Conservation (phyloP, 1,140 invertebrate species). For the Drosophila ohnishii region DNA sequence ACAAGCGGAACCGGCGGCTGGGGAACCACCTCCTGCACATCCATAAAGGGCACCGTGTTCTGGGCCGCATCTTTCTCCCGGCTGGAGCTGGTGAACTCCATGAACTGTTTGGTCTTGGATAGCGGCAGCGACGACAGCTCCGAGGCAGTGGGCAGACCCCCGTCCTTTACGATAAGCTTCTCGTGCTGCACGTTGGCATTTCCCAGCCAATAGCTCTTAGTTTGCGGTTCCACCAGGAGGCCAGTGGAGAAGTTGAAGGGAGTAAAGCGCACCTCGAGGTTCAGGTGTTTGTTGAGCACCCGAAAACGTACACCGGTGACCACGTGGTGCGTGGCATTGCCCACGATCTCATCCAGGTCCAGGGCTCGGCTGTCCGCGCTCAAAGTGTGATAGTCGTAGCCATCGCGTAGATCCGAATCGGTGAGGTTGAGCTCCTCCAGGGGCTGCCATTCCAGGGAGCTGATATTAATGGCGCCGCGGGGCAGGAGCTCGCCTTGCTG, state of each 20-base stretch:
- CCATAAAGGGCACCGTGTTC: slow-evolving; percentile 92
- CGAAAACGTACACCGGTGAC: slow-evolving; percentile 87
- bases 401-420: slow-evolving; percentile 84
- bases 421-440: slow-evolving; percentile 85
- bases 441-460: slow-evolving; percentile 86
- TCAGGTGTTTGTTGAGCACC: slow-evolving; percentile 90
- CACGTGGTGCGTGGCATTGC: slow-evolving; percentile 87
- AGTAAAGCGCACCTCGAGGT: slow-evolving; percentile 90
- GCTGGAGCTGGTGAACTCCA: slow-evolving; percentile 90
- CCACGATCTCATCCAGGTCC: slow-evolving; percentile 90
- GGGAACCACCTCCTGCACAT: slow-evolving; percentile 88
- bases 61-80: slow-evolving; percentile 90
- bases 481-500: slow-evolving; percentile 88
- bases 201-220: slow-evolving; percentile 88
- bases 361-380: slow-evolving; percentile 88
- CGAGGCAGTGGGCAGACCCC: slow-evolving; percentile 88
- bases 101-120: slow-evolving; percentile 88
- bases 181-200: slow-evolving; percentile 89
- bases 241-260: slow-evolving; percentile 91
- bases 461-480: slow-evolving; percentile 86
- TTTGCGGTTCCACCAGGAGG: slow-evolving; percentile 84
- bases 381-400: slow-evolving; percentile 89
- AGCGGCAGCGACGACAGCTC: slow-evolving; percentile 85
- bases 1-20: slow-evolving; percentile 84
- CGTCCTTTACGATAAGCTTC: slow-evolving; percentile 85